phyloP scores from a whole-genome alignment of 2,888 invertebrate species.

The Heliconius charithonia region DNA sequence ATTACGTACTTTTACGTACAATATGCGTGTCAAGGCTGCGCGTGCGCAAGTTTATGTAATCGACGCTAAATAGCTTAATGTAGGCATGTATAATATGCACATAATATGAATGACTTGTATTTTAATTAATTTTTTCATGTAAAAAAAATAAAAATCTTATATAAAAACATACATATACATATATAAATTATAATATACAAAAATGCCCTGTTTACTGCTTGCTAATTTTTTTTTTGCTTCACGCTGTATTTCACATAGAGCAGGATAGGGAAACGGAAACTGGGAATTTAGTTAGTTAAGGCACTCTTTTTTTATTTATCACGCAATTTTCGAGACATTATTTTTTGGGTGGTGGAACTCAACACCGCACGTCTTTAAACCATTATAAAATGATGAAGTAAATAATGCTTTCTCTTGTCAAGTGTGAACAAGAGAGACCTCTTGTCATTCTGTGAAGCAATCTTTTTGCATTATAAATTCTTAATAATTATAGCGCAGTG shows the following conservation, averaged over 20 bases:
- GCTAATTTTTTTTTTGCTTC: background rate
- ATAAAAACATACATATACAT: no score
- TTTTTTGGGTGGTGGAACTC: background rate
- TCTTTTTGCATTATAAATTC: background rate
- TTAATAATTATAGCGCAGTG: no score
- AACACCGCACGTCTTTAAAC: background rate
- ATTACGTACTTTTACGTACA: background rate
- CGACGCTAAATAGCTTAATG: background rate
- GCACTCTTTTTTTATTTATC: background rate
- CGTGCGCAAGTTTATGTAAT: slow-evolving; percentile 4
- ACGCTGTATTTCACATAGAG: background rate
- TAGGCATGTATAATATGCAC: background rate
- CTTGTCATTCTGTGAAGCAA: no score
- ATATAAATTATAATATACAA: no score
- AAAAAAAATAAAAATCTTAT: no score
- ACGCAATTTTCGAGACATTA: background rate
- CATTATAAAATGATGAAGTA: background rate
- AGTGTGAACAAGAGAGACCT: no score
- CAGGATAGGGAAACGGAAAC: background rate
- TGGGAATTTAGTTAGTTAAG: background rate
- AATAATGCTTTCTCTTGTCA: background rate
- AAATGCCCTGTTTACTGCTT: background rate
- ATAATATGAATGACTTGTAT: background rate
- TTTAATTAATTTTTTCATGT: no score
- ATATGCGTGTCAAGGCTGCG: slow-evolving; percentile 11